Evolutionary conservation across 2,113 vertebrate genomes (phyloP).

Genomic region (Toxotes jaculatrix): DNA sequence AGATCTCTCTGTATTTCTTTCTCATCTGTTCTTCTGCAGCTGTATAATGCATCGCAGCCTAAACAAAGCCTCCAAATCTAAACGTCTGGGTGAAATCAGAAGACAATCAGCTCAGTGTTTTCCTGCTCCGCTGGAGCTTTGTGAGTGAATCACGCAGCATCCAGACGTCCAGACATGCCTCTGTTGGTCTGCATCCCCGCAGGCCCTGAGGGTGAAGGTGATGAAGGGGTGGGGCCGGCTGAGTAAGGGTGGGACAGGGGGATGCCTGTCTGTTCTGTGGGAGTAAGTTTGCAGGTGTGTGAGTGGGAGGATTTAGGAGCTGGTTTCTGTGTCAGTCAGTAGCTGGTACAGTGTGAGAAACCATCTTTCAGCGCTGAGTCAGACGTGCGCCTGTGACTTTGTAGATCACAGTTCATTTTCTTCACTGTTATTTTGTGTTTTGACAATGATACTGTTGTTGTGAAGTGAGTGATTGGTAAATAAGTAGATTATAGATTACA

Average conservation of each 20-base stretch:
- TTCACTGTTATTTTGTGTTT: neutral
- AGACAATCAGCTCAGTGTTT: conserved; percentile 68
- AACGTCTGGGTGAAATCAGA: conserved; percentile 40
- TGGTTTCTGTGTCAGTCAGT: conserved; percentile 39
- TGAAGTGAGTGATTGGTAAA: too few species aligned
- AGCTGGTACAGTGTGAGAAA: conserved; percentile 36
- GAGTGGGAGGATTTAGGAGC: conserved; percentile 44
- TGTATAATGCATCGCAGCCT: conserved; percentile 18
- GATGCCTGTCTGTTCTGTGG: conserved; percentile 4
- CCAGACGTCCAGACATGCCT: conserved; percentile 72
- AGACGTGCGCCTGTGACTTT: neutral
- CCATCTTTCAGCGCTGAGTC: conserved; percentile 22
- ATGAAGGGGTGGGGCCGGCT: conserved; percentile 36
- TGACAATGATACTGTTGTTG: neutral
- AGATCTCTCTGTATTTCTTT: neutral
- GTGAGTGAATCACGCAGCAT: conserved; percentile 67
- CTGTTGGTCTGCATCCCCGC: conserved; percentile 40
- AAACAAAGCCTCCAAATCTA: conserved; percentile 55
- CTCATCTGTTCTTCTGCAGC: conserved; percentile 41
- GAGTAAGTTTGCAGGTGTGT: conserved; percentile 63
- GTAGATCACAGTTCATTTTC: neutral
- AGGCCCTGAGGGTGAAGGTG: conserved; percentile 48
- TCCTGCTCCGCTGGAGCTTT: conserved; percentile 18
- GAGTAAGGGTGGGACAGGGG: neutral
- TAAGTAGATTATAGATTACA: too few species aligned